phyloP scores from a whole-genome alignment of 2,113 vertebrate genomes.

The Gallinago undulata region DNA sequence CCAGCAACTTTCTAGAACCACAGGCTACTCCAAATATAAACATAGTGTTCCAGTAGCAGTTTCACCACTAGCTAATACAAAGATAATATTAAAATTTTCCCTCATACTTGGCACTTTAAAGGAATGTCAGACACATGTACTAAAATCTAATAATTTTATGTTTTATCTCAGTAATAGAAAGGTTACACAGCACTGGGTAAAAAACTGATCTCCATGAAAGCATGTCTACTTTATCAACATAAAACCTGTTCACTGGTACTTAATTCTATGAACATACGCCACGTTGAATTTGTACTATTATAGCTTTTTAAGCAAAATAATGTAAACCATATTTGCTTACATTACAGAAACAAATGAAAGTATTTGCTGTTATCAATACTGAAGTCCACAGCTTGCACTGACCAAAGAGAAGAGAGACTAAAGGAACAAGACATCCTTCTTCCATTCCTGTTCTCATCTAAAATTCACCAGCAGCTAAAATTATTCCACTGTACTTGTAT shows the following conservation, averaged over 20 bases:
- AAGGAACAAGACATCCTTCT: neutral
- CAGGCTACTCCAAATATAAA: neutral
- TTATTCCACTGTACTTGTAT: neutral
- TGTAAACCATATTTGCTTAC: neutral
- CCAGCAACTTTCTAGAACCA: neutral
- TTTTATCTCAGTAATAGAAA: neutral
- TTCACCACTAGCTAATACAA: neutral
- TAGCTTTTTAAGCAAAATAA: neutral
- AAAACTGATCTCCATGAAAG: neutral
- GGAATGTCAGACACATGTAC: rapidly evolving
- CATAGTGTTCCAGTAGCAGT: neutral
- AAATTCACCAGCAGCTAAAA: neutral
- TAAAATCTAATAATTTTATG: neutral
- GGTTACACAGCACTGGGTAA: neutral
- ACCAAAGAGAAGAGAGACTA: neutral
- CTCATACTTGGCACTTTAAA: neutral
- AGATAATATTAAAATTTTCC: neutral
- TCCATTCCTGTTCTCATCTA: neutral
- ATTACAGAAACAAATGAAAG: neutral
- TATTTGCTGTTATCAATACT: neutral
- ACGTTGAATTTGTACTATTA: neutral
- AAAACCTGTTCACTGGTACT: neutral
- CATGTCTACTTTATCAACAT: neutral
- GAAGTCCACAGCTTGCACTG: neutral
- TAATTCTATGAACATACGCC: neutral